Base-by-base conservation (phyloP, 35 echinoderm and acorn worm species). In the Hemicentrotus pulcherrimus region DNA sequence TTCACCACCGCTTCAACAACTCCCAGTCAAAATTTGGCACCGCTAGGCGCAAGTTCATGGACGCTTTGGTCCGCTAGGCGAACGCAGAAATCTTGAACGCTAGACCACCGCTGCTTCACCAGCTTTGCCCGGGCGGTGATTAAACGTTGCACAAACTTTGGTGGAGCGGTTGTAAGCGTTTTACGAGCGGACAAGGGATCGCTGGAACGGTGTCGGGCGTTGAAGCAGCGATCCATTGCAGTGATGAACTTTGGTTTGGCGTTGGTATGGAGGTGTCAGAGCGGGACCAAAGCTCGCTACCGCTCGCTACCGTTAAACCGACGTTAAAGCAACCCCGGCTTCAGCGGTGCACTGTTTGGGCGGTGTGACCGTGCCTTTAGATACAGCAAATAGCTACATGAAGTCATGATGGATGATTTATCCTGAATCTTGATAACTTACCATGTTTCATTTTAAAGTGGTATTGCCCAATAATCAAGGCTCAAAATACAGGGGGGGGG, bases 21-120 rank as follows among this genome's bases (percentile, higher is more conserved):
- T 32, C 87, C 87, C 87, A 89, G 87, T 89, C 32, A 89, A 89
- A 89, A n/a, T 89, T 89, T 89, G 87, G 87, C 87, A 89, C 32
- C 87, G 87, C 87, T 89, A 89, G 87, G 41, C 87, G 87, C 87
- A 89, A 89, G 87, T 89, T 89, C 87, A 32, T 89, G 87, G 32
- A 89, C 87, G 87, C 87, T 89, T 89, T 28, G 87, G 87, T 89
- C 88, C 32, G 88, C 88, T 90, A 90, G 88, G 88, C 88, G 32
- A 90, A 90, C 88, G 88, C 88, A 90, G 88, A 90, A 90, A 90
- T 90, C 88, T 90, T 90, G 88, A 90, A 90, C 32, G 88, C 88
- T 90, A 32, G 88, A 90, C 88, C 88, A 45, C 88, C 88, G 88
- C 88, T 90, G 88, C 88, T 90, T 90, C 88, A 32, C 88, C 88